Conservation (phyloP, 2,888 invertebrate species). For the Baronia brevicornis region DNA sequence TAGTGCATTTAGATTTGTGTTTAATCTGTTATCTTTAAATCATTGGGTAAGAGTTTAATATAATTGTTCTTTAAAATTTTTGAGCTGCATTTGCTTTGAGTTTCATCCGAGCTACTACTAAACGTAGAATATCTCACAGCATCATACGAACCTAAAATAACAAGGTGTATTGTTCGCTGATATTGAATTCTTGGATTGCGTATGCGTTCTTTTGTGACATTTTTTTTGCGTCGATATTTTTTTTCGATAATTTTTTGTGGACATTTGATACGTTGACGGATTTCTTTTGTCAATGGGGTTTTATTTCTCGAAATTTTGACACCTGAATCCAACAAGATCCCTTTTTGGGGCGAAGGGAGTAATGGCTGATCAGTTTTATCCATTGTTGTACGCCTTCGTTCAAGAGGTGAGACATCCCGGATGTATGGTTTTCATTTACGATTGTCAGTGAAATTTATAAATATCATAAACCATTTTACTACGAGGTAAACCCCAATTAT, state of each 20-base stretch:
- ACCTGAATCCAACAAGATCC: slow-evolving; percentile 63
- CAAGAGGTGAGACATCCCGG: slow-evolving; percentile 33
- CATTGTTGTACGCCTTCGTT: slow-evolving; percentile 37
- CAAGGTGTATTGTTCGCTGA: slow-evolving; percentile 44
- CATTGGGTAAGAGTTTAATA: no score
- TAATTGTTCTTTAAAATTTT: no score
- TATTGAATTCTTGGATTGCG: slow-evolving; percentile 65
- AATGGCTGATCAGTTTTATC: slow-evolving; percentile 52
- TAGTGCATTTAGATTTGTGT: no score
- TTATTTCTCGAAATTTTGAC: slow-evolving; percentile 54
- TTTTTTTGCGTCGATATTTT: slow-evolving; percentile 30
- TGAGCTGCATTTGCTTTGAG: no score
- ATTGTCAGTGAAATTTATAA: slow-evolving; percentile 16
- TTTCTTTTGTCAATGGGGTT: slow-evolving; percentile 44
- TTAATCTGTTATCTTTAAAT: no score
- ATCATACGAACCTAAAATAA: slow-evolving; percentile 53
- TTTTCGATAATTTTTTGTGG: slow-evolving; percentile 30
- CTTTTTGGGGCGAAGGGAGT: slow-evolving; percentile 37
- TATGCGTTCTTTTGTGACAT: slow-evolving; percentile 49
- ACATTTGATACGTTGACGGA: slow-evolving; percentile 67
- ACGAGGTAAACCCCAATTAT: no score
- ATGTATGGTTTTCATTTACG: slow-evolving; percentile 31
- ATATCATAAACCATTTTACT: slow-evolving; percentile 10
- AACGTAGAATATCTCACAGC: slow-evolving; percentile 19
- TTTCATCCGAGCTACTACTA: no score